phyloP scores from a whole-genome alignment of 2,797 vertebrate species.

The Eulemur rubriventer region DNA sequence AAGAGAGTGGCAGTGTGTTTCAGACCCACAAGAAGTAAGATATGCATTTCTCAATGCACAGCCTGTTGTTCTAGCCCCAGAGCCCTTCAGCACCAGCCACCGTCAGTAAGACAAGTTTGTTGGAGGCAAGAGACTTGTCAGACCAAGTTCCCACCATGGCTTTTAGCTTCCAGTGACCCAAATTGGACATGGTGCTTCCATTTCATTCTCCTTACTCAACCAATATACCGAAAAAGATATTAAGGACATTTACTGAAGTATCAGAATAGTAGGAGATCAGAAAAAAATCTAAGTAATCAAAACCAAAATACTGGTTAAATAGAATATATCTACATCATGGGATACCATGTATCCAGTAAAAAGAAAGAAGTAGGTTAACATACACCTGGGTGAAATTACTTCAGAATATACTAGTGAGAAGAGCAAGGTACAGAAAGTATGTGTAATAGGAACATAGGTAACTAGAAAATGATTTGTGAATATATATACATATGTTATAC shows the following conservation, averaged over 20 bases:
- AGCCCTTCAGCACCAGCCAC: neutral
- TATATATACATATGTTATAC: neutral
- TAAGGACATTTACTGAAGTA: neutral
- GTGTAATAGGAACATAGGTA: neutral
- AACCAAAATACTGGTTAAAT: neutral
- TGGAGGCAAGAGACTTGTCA: neutral
- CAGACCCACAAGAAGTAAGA: neutral
- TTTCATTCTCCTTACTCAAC: neutral
- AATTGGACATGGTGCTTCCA: neutral
- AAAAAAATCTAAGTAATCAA: neutral
- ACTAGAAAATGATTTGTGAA: neutral
- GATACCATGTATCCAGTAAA: neutral
- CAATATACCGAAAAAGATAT: neutral
- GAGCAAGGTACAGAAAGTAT: neutral
- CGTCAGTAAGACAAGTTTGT: neutral
- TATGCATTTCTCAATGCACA: accelerated
- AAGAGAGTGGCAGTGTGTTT: neutral
- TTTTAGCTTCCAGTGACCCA: neutral
- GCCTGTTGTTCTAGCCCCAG: neutral
- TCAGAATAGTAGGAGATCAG: neutral
- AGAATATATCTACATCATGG: neutral
- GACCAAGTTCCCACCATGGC: too few relatives aligned
- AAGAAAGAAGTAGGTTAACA: neutral
- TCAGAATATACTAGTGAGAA: neutral
- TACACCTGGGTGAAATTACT: neutral